Base-by-base conservation (phyloP, 2,888 invertebrate species). In the Drosophila macrospina region DNA sequence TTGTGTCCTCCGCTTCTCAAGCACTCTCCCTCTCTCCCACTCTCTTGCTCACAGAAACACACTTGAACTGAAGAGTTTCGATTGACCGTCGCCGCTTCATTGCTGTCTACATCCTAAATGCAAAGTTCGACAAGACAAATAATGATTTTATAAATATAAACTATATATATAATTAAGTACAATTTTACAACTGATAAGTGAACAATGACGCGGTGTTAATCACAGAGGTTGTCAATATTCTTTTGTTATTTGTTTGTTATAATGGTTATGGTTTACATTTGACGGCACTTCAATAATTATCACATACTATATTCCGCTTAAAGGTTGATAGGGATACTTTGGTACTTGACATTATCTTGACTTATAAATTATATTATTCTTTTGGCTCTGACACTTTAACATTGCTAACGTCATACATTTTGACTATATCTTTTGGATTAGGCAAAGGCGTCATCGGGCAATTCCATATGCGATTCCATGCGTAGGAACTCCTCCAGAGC, bases 391-490 rank as follows among this genome's bases (percentile, higher is more conserved):
- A 20, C 20, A 41, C 41, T 41, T 41, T 6, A 41, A 11, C 2
- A 41, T 11, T 24, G 11, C 20, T 41, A n/a, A 16, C 41, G 41
- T 41, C 41, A 41, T 6, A 24, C n/a, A 8, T 11, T 26, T 44
- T 32, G 1, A 32, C 20, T 24, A 28, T 15, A 32, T 11, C 28
- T 2, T 41, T 52, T 52, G n/a, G 41, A 1, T 41, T 66, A 91
- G 34, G 66, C 74, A 60, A 88, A 90, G 0, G 91, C 90, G 0
- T 78, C 57, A 39, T 81, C 69, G 0, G 91, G 90, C 16, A 91
- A 71, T 47, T 89, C 74, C 2, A 85, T 81, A 8, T 48, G 55
- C 0, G 74, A 45, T 7, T 74, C 67, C 57, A 88, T 79, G 11
- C 68, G 28, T 7, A 89, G 15, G 30, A 90, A 91, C 24, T 78